phyloP scores from a whole-genome alignment of 2,888 invertebrate genomes.

The Cataglyphis cursor region DNA sequence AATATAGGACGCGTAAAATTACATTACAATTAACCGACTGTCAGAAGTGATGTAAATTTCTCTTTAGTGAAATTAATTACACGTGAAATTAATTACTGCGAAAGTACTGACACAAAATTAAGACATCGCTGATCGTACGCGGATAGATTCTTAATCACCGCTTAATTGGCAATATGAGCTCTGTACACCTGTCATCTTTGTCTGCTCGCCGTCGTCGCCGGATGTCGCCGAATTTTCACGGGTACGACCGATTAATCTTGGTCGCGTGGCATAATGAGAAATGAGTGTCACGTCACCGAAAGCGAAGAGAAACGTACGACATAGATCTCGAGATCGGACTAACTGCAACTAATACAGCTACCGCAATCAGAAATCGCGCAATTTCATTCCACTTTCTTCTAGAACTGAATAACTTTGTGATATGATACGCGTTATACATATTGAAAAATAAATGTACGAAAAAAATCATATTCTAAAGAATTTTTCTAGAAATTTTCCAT shows the following conservation, averaged over 20 bases:
- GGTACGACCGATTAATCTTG: conserved; percentile 64
- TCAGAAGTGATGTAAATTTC: background rate
- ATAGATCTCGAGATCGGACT: conserved; percentile 52
- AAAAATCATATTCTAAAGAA: background rate
- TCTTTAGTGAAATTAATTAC: too few species aligned
- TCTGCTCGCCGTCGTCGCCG: conserved; percentile 66
- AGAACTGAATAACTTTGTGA: background rate
- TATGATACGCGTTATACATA: background rate
- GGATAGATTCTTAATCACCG: background rate
- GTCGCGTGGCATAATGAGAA: conserved; percentile 59
- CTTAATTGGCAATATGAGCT: conserved; percentile 56
- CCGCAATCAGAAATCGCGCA: background rate
- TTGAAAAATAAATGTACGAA: background rate
- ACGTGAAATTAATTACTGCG: conserved; percentile 22
- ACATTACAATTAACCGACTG: background rate
- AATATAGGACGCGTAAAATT: background rate
- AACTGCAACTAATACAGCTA: background rate
- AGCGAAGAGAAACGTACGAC: conserved; percentile 63
- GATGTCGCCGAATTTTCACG: conserved; percentile 61
- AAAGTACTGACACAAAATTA: conserved; percentile 20
- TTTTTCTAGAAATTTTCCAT: background rate
- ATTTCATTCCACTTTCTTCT: background rate
- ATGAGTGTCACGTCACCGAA: conserved; percentile 55
- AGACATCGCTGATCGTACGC: conserved; percentile 18
- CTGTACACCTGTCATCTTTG: conserved; percentile 65